Base-by-base conservation (phyloP, 2,888 invertebrate species). In the Cryptocephalus primarius region DNA sequence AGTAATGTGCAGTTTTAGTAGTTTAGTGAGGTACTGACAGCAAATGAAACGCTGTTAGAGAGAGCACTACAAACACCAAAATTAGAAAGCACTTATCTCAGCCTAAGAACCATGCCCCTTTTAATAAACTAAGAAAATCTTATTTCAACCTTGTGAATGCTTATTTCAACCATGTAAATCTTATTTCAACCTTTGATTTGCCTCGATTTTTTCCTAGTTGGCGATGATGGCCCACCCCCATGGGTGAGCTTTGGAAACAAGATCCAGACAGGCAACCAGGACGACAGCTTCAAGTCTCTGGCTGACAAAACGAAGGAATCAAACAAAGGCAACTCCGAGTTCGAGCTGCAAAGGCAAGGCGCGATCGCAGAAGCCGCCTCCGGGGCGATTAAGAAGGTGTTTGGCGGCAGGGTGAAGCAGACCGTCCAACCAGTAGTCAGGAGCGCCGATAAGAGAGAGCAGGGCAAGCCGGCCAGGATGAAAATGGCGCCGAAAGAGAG, bases 161-260 rank as follows among this genome's bases (percentile, higher is more conserved):
- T n/a, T n/a, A n/a, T 22, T 22, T 22, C 6, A 6, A 22, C 2
- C 6, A 22, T 2, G 2, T 6, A 22, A 22, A 22, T 6, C 22
- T 22, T 22, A 4, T 22, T 6, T 22, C 22, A 22, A 22, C 22
- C 22, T 22, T 4, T 4, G 22, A 22, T 6, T 2, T 22, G 22
- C 6, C 22, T 22, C 22, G 3, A 22, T 22, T 2, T 22, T 22
- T 8, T 22, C 49, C 73, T 76, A 45, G 77, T 77, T 8, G 78
- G 76, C 46, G 83, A 85, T 57, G 87, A 86, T 51, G 88, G 88
- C 1, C 90, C 92, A 1, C 92, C 89, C 39, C 83, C 87, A 36
- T 94, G 93, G 90, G 89, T 92, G 57, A 85, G 91, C 33, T 93
- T 94, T 72, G 93, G 93, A 0, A 82, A 85, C 60, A 82, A 80